Base-by-base conservation (phyloP, 2,888 invertebrate species). In the Stenichneumon culpator region DNA sequence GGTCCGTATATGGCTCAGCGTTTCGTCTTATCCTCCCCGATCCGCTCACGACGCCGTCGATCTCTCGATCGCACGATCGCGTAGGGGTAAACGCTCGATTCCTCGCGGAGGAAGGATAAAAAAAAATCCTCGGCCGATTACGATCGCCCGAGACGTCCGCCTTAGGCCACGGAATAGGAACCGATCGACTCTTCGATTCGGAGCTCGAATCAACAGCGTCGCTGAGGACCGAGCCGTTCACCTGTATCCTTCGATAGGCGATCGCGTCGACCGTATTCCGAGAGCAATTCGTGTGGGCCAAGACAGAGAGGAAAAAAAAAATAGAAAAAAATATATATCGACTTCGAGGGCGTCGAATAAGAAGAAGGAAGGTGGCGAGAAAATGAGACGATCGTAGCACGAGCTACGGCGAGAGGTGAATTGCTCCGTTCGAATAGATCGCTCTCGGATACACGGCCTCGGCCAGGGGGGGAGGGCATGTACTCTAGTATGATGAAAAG, bases 1-100 rank as follows among this genome's bases (percentile, higher is more conserved):
- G 87, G 79, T 70, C 87, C 88, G 80, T 90, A 90, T 90, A 90
- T 87, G 89, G 89, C 75, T 65, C 79, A 79, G 74, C 69, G 47
- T 83, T 74, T 74, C 32, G 54, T 74, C 73, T 44, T 67, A 50
- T 57, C 36, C 52, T 80, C n/a, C 65, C 39, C 47, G n/a, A 28
- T 78, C 39, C 44, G 25, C 39, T 25, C 65, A 11, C 39, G 65
- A 60, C 50, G 60, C 28, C 72, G 32, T 25, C 14, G 50, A 72
- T 72, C 16, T 25, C n/a, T 9, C 14, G 78, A 50, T 72, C 11
- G 32, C 44, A 19, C 16, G 79, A 50, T 79, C 25, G 57, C 44
- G n/a, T 7, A 69, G 36, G 9, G 32, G 3, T 39, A 11, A 72
- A 74, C 50, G 63, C 25, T 63, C 50, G 14, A 54, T 4, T 52